Percentiles rank a stretch among this genome's conserved stretches.
Conservation (phyloP, 2,113 vertebrate species). For the Ictalurus furcatus region DNA sequence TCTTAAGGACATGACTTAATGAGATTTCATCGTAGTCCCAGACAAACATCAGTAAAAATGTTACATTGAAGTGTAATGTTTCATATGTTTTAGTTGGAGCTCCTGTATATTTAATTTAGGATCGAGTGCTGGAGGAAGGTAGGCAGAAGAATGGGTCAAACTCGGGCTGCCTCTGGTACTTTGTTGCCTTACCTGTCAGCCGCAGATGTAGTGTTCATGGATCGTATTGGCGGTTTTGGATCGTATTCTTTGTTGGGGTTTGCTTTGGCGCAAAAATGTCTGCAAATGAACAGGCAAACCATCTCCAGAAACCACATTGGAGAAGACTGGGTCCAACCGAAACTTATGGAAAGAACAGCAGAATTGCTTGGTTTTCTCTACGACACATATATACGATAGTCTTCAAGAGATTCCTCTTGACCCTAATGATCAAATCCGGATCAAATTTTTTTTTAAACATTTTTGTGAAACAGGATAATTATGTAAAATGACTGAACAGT, state of each 20-base stretch:
- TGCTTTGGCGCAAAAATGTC: constrained; percentile 20
- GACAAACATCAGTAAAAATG: constrained; percentile 1
- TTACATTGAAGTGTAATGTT: constrained; percentile 35
- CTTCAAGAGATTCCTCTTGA: not conserved
- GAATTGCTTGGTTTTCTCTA: constrained; percentile 5
- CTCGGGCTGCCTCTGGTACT: not conserved
- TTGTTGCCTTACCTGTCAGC: constrained; percentile 22
- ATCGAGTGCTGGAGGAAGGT: not conserved
- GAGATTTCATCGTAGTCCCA: constrained; percentile 7
- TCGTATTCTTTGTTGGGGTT: constrained; percentile 23
- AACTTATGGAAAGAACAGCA: constrained; percentile 1
- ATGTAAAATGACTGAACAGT: constrained; percentile 1
- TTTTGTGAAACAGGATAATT: not conserved
- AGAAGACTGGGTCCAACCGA: constrained; percentile 19
- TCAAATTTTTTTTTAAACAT: not conserved
- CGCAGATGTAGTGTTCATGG: constrained; percentile 16
- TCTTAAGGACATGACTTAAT: constrained; percentile 13
- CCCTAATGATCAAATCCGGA: not conserved
- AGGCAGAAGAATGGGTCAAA: not conserved
- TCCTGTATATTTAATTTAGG: constrained; percentile 28
- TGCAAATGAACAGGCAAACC: constrained; percentile 22
- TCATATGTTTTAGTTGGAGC: constrained; percentile 22
- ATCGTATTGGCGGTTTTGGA: constrained; percentile 16
- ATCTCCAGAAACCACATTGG: constrained; percentile 39
- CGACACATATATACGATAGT: not conserved